Evolutionary conservation across 2,797 vertebrate genomes (phyloP), one percentile per base, ranked within the genome.

Genomic region (Microchirus variegatus): DNA sequence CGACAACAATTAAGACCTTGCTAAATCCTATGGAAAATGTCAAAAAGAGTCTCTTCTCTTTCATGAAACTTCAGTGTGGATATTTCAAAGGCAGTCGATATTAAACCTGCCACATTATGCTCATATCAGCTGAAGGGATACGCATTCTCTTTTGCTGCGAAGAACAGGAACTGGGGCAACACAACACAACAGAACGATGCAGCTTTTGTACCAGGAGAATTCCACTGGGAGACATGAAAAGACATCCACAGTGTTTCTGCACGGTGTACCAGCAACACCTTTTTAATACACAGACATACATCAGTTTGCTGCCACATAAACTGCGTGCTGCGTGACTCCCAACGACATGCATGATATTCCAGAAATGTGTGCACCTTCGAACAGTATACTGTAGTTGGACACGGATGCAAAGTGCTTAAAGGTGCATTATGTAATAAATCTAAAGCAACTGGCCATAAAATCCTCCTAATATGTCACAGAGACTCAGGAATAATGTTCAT

Each of bases 161-260:
- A 31, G 43, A 75, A 63, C 50, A 59, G 35, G 71, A 53, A 64
- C 43, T 41, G 56, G n/a, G 40, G 48, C n/a, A n/a, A n/a, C n/a
- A 45, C 50, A 67, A 50, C 67, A 70, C 55, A 70, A 61, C 63
- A 18, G 14, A 42, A 37, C n/a, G 77, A 18, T 68, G 10, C 45
- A 67, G 64, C 49, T 51, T 85, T 70, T 70, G 61, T 75, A 56
- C 54, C 71, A 2, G 13, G 52, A 61, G 56, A 42, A 59, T 65
- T 76, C 70, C 73, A 16, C 53, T 26, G 70, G 78, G 55, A 64
- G 57, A 72, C 46, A 73, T 82, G 53, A 80, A 73, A 82, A 63
- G 73, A 64, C 60, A 57, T 62, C 19, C 59, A 77, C 16, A 31
- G 31, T 31, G 66, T 59, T 72, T 77, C 62, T 73, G 58, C 73